Base-by-base conservation (phyloP, 64 coral and sea anemone species). In the Pachyseris speciosa region DNA sequence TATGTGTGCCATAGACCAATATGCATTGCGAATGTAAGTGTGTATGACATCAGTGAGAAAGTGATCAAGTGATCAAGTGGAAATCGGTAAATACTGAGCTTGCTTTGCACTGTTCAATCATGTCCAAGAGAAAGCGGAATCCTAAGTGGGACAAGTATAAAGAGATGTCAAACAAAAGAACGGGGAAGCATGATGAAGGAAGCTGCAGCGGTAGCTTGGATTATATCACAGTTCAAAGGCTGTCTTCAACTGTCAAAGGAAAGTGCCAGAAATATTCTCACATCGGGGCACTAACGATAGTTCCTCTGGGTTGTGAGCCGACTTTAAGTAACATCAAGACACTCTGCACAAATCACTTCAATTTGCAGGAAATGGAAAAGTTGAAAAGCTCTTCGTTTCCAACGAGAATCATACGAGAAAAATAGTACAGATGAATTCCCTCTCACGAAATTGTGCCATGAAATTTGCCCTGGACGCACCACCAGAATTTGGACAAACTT, bases 301-400 rank as follows among this genome's bases (percentile, higher is more conserved):
- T 90, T 1, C 74, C 87, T 8, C 57, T 80, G 0, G 72, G 67
- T 29, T 45, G 45, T 50, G 87, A 80, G 20, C 74, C 87, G 5
- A 80, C 74, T 3, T 40, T 90, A 27, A 22, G 44, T n/a, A 90
- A 90, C 64, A 90, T 68, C 13, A 90, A 90, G 37, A 11, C 48
- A 24, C 58, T 75, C 10, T 81, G 75, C 66, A 90, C 66, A 45
- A 16, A 31, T 9, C n/a, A n/a, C n/a, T n/a, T n/a, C n/a, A n/a
- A n/a, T n/a, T n/a, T n/a, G n/a, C n/a, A n/a, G n/a, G n/a, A n/a
- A n/a, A n/a, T n/a, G n/a, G n/a, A n/a, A n/a, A n/a, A n/a, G n/a
- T n/a, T n/a, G n/a, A n/a, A n/a, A n/a, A n/a, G n/a, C n/a, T n/a
- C n/a, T n/a, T n/a, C n/a, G n/a, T n/a, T n/a, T n/a, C n/a, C n/a